Evolutionary conservation across 2,888 invertebrate genomes (phyloP), one percentile per base, ranked within the genome.

Genomic region (Archips xylosteana): DNA sequence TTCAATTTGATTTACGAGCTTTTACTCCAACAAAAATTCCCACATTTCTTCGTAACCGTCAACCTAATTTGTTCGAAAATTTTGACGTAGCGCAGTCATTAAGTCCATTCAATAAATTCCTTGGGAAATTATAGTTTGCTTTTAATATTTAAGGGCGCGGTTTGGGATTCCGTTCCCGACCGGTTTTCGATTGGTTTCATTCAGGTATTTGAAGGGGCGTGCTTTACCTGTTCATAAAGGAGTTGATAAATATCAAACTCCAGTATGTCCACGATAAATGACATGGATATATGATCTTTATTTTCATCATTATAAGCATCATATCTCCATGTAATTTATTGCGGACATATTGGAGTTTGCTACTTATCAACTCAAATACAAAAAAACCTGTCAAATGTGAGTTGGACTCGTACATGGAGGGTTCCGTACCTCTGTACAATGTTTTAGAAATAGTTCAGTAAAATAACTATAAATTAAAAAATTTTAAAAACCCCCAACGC

Each of bases 71-170:
- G 69, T 60, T 54, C 15, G 45, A 65, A 57, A 54, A 54, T 71
- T 61, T 67, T 36, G 54, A 49, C 42, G 13, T 51, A 42, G 65
- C 60, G 65, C 51, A n/a, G 60, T 60, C 32, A 75, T 75, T 75
- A 54, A 67, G 69, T 76, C 71, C 75, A 76, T 76, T 77, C 78
- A 78, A 75, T 70, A 68, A 64, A 77, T 74, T 74, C 72, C 72
- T 61, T 36, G 36, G 60, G 6, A 74, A 65, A 70, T 74, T 70
- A 65, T 47, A 74, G 59, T 64, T 64, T 64, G 62, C 49, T 69
- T 69, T 70, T 74, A 51, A 42, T 47, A 54, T 54, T 32, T 45
- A 10, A 15, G 57, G 60, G 51, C 34, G 36, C 45, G n/a, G 66
- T 12, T 47, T 13, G 47, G 49, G 45, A 5, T 2, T 47, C 3